Conservation (phyloP, 2,888 invertebrate genomes). For the Rhagonycha lutea region DNA sequence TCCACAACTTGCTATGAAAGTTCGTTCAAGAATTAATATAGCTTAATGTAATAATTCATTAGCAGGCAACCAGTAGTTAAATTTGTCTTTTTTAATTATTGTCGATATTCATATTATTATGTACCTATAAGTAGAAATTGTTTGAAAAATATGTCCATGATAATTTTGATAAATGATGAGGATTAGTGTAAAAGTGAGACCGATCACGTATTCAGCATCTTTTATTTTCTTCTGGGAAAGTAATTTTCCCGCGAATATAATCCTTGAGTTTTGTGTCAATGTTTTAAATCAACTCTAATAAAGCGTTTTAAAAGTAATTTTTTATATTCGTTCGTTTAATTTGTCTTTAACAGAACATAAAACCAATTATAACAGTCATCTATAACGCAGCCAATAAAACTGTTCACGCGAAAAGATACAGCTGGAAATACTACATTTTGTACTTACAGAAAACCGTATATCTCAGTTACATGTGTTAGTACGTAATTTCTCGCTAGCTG, state of each 20-base stretch:
- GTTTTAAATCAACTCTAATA: background rate
- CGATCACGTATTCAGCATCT: background rate
- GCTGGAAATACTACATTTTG: conserved; percentile 49
- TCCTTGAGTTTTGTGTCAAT: background rate
- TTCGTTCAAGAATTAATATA: too few relatives aligned
- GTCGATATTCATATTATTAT: background rate
- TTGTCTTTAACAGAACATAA: conserved; percentile 39
- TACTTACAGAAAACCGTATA: conserved; percentile 47
- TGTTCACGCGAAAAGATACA: conserved; percentile 47
- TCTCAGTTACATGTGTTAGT: conserved; percentile 46
- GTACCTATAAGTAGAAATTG: too few relatives aligned
- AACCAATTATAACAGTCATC: conserved; percentile 49
- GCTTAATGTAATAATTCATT: too few relatives aligned
- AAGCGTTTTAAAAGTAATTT: conserved; percentile 7
- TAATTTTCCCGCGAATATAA: background rate
- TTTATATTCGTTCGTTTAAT: conserved; percentile 21
- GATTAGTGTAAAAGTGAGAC: background rate
- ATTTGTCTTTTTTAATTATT: background rate
- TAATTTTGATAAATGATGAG: background rate
- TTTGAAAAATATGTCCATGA: background rate
- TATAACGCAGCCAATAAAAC: conserved; percentile 48
- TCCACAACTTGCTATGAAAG: background rate
- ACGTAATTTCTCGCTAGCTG: conserved; percentile 46
- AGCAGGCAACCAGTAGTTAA: too few relatives aligned
- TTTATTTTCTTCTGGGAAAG: background rate